These are phyloP conservation scores for Danio albolineatus DNA, from an alignment of 2,797 vertebrate genomes.

Conservation along the genomic window DNA sequence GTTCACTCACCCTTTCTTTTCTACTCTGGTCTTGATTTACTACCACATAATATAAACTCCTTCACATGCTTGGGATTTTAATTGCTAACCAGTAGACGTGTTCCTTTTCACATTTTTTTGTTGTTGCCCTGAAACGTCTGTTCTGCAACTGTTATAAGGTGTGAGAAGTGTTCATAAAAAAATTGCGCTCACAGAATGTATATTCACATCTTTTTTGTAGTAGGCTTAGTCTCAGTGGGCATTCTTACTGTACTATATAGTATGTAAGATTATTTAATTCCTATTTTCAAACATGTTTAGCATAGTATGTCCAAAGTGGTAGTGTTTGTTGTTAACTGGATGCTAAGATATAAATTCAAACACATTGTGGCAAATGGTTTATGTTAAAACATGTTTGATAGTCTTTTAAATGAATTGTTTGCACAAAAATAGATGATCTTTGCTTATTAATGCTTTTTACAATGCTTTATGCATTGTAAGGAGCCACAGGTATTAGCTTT, in stretches of 20 bases:
- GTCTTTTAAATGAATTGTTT: no score
- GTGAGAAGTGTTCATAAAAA: background rate
- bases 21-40: background rate
- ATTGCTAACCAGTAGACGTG: background rate
- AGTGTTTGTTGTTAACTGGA: background rate
- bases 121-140: background rate
- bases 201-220: background rate
- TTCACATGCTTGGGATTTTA: background rate
- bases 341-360: no score
- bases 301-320: background rate
- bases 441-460: no score
- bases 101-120: no score
- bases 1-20: background rate
- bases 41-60: background rate
- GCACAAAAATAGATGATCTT: no score
- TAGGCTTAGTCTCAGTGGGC: background rate
- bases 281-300: background rate
- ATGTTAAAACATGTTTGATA: no score
- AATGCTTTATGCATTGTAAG: no score
- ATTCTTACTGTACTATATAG: background rate
- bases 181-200: background rate
- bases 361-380: no score
- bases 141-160: background rate
- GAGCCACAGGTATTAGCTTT: background rate
- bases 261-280: background rate